Evolutionary conservation across 2,888 invertebrate genomes (phyloP).

Genomic region (Oligia fasciuncula): DNA sequence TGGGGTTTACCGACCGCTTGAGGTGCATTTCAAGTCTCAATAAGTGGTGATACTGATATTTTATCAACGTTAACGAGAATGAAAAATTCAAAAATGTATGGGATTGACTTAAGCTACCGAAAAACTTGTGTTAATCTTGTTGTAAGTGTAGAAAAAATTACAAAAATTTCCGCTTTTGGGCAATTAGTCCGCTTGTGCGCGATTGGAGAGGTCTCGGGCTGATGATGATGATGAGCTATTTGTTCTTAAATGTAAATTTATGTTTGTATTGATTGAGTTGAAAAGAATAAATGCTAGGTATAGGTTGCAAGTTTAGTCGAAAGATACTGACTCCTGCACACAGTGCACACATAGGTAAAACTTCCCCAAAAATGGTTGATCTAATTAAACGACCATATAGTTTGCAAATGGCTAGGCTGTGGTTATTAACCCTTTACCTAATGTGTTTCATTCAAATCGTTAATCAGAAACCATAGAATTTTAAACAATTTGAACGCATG

Average conservation of each 20-base stretch:
- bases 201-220: neutral
- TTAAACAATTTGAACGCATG: neutral
- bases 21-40: neutral
- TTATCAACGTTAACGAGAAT: neutral
- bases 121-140: neutral
- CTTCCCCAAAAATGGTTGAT: too few relatives aligned
- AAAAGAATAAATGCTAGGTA: neutral
- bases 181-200: neutral
- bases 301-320: neutral
- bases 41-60: too few relatives aligned
- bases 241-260: too few relatives aligned
- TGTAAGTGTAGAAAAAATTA: neutral
- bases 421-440: too few relatives aligned
- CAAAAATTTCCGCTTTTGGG: neutral
- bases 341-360: too few relatives aligned
- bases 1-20: neutral
- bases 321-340: neutral
- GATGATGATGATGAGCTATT: neutral
- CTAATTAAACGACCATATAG: too few relatives aligned
- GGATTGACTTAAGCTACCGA: neutral
- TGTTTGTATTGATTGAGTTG: too few relatives aligned
- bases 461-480: too few relatives aligned
- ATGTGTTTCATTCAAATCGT: too few relatives aligned
- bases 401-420: too few relatives aligned
- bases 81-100: neutral